Percentiles rank a stretch among this genome's conserved stretches.
Conservation (phyloP, 2,888 invertebrate species). For the Reticulitermes lucifugus region DNA sequence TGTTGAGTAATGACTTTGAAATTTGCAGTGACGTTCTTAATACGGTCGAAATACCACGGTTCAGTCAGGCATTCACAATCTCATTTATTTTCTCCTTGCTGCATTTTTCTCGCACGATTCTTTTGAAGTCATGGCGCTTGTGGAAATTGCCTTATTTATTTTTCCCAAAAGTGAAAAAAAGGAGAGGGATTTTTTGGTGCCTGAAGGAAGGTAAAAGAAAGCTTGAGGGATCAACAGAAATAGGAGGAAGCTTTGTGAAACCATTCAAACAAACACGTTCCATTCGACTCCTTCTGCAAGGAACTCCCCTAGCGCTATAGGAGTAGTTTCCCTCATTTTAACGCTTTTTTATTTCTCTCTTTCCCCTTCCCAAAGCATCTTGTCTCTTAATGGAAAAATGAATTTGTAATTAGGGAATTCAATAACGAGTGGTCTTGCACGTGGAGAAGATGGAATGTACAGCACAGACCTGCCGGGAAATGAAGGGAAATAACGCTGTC, state of each 20-base stretch:
- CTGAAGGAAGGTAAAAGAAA: slow-evolving; percentile 42
- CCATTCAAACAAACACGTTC: slow-evolving; percentile 37
- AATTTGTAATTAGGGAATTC: slow-evolving; percentile 53
- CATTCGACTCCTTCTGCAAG: slow-evolving; percentile 33
- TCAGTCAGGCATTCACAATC: slow-evolving; percentile 57
- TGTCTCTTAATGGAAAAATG: slow-evolving; percentile 53
- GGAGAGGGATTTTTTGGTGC: slow-evolving; percentile 39
- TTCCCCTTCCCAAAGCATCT: slow-evolving; percentile 32
- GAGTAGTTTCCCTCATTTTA: slow-evolving; percentile 33
- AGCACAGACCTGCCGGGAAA: background rate
- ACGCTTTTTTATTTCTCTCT: slow-evolving; percentile 29
- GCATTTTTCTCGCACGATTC: slow-evolving; percentile 56
- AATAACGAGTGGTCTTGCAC: slow-evolving; percentile 38
- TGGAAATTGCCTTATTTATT: slow-evolving; percentile 56
- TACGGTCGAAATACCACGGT: slow-evolving; percentile 58
- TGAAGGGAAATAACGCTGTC: slow-evolving; percentile 15
- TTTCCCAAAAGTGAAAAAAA: slow-evolving; percentile 46
- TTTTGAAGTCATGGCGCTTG: slow-evolving; percentile 57
- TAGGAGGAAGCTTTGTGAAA: slow-evolving; percentile 30
- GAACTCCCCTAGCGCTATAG: slow-evolving; percentile 23
- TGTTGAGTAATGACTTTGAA: slow-evolving; percentile 60
- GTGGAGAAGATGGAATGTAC: no score
- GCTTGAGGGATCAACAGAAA: slow-evolving; percentile 39
- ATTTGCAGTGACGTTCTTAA: slow-evolving; percentile 60
- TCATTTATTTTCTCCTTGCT: slow-evolving; percentile 58